phyloP scores from a whole-genome alignment of 2,113 vertebrate genomes.

The Propithecus coquereli region DNA sequence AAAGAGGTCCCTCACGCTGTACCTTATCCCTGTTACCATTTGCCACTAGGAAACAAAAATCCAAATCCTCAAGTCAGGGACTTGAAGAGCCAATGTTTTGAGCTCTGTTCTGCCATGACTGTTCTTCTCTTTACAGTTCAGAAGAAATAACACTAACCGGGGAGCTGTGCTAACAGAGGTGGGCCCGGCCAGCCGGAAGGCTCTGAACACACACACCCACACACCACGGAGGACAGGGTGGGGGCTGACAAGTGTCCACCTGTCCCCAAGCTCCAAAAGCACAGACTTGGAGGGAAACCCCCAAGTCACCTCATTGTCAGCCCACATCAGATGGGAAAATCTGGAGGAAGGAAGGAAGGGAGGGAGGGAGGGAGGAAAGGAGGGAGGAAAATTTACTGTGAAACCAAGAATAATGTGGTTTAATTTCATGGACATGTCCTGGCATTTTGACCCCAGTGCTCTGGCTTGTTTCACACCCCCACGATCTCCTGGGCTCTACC shows the following conservation, averaged over 20 bases:
- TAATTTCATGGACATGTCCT: background rate
- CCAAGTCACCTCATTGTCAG: conserved; percentile 53
- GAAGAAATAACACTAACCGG: conserved; percentile 68
- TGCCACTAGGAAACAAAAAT: background rate
- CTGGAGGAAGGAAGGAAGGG: background rate
- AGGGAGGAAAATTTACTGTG: conserved; percentile 33
- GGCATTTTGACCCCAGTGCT: conserved; percentile 34
- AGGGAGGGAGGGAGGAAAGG: conserved; percentile 60
- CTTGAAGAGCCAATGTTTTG: background rate
- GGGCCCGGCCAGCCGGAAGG: conserved; percentile 36
- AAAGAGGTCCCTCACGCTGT: background rate
- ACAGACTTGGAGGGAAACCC: conserved; percentile 62
- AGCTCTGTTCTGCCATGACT: background rate
- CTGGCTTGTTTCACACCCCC: conserved; percentile 60
- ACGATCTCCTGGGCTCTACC: conserved; percentile 41
- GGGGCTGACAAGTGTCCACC: conserved; percentile 11
- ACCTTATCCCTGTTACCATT: background rate
- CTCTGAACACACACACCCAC: background rate
- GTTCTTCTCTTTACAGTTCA: conserved; percentile 71
- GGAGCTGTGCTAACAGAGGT: conserved; percentile 58
- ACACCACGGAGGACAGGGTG: conserved; percentile 59
- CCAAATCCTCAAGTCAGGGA: background rate
- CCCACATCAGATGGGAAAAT: conserved; percentile 60
- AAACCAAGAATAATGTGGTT: background rate
- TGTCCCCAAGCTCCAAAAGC: conserved; percentile 32